phyloP scores from a whole-genome alignment of 2,113 vertebrate species.

The Turnix velox region DNA sequence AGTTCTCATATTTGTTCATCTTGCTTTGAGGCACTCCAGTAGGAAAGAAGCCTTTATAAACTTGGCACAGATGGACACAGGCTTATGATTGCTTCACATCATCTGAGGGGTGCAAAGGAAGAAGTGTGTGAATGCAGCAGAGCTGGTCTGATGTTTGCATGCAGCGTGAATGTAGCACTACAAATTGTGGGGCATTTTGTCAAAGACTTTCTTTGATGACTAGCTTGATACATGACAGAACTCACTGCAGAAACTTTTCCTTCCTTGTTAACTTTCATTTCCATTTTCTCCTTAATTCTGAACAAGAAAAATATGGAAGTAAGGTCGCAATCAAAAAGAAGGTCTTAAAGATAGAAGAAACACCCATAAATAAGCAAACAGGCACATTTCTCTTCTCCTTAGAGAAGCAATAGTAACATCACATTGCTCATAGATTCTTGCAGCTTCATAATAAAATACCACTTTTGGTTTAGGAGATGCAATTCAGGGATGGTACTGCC shows the following conservation, averaged over 20 bases:
- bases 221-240: background rate
- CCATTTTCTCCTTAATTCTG: background rate
- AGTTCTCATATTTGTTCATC: background rate
- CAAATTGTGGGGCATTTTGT: background rate
- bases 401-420: background rate
- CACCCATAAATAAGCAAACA: background rate
- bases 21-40: background rate
- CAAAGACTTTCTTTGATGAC: background rate
- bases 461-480: background rate
- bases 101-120: background rate
- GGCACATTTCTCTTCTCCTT: background rate
- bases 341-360: background rate
- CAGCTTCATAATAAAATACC: background rate
- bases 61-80: conserved; percentile 30
- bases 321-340: background rate
- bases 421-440: background rate
- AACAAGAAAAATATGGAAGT: background rate
- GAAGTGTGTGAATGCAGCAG: background rate
- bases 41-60: conserved; percentile 15
- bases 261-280: background rate
- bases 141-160: background rate
- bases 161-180: background rate
- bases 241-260: background rate
- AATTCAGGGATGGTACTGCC: background rate
- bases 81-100: conserved; percentile 18